Base-by-base conservation (phyloP, 2,888 invertebrate species). In the Caradrina clavipalpis region DNA sequence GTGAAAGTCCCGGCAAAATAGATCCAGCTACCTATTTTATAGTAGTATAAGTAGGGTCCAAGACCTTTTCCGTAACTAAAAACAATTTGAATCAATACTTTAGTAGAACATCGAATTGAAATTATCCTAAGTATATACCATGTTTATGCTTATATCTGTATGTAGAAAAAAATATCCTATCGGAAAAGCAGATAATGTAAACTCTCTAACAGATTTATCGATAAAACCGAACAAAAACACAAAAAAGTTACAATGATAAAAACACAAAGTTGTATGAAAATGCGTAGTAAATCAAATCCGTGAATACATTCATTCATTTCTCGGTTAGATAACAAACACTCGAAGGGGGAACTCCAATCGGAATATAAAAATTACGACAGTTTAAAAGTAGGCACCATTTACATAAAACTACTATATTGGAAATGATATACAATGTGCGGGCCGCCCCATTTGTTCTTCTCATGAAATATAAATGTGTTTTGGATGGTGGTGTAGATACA, bases 351-450 rank as follows among this genome's bases (percentile, higher is more conserved):
- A 92, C 90, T 91, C 84, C 88, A 90, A 95, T 93, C 95, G 96
- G 95, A 95, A 95, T 92, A 89, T 94, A 95, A 95, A 95, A 95
- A 95, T 96, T 96, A 96, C 93, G 94, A 89, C 94, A 95, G 95
- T 96, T 96, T 96, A 96, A 95, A 96, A 96, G 94, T 95, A 95
- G 95, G 93, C 92, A 85, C 82, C 91, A 94, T 96, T 95, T 94
- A 92, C 96, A 96, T 95, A 92, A 94, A 96, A 95, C 92, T 92
- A 94, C 94, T 93, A 94, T 95, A 92, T 92, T 87, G 91, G 91
- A 91, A 91, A 92, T 95, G 94, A 96, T 95, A 92, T 93, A 94
- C 81, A 71, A 80, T 68, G 89, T 89, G 82, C 74, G 83, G 76
- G 72, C 77, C 86, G 86, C 89, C 91, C 94, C 91, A 91, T 92